These are phyloP conservation scores for Aricia artaxerxes DNA, from an alignment of 2,888 invertebrate genomes.

Conservation along the genomic window DNA sequence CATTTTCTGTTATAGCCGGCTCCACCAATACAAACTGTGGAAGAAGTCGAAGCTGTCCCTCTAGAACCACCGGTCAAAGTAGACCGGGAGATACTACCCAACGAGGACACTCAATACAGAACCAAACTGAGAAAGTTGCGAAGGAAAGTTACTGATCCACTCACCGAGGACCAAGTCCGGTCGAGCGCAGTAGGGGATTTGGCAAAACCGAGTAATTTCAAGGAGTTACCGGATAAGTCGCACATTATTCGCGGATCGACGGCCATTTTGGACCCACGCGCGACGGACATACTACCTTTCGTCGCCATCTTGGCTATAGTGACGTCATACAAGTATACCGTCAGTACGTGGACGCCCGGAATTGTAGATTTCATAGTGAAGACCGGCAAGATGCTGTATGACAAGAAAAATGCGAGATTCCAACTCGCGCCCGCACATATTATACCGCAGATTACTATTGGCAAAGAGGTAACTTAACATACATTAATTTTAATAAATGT, in stretches of 20 bases:
- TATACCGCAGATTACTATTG: conserved; percentile 82
- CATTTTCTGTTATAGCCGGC: conserved; percentile 49
- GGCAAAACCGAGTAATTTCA: conserved; percentile 79
- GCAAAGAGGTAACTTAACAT: conserved; percentile 62
- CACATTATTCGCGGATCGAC: conserved; percentile 79
- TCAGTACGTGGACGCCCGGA: conserved; percentile 81
- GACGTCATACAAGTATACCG: conserved; percentile 80
- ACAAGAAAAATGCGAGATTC: conserved; percentile 65
- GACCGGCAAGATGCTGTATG: conserved; percentile 64
- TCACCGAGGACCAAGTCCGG: conserved; percentile 51
- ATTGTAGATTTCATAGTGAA: conserved; percentile 82
- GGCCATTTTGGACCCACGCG: conserved; percentile 58
- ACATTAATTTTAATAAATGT: too few relatives aligned
- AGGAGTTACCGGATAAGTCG: conserved; percentile 79
- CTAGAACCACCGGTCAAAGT: conserved; percentile 57
- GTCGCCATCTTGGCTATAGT: conserved; percentile 81
- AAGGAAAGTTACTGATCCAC: conserved; percentile 62
- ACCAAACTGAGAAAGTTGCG: conserved; percentile 65
- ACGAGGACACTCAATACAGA: conserved; percentile 64
- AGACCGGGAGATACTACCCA: conserved; percentile 60
- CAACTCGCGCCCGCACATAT: conserved; percentile 77
- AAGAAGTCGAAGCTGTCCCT: conserved; percentile 56
- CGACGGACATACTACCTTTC: conserved; percentile 73
- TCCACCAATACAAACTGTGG: conserved; percentile 53
- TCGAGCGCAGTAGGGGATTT: conserved; percentile 75